These are phyloP conservation scores for Onchidella celtica DNA, from an alignment of 2,888 invertebrate species.

Conservation along the genomic window DNA sequence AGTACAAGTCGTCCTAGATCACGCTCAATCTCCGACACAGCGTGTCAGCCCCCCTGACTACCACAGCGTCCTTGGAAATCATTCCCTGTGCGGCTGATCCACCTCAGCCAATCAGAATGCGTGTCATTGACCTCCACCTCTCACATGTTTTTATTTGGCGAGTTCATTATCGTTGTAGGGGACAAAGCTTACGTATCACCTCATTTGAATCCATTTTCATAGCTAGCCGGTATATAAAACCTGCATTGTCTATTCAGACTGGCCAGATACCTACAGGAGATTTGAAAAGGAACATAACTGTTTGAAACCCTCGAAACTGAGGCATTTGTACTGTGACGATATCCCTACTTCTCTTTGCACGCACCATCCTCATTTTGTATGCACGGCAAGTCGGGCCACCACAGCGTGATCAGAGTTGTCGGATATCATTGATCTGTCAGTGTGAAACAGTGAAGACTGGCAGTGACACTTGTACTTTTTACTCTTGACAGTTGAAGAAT, in stretches of 20 bases:
- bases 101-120: slow-evolving; percentile 44
- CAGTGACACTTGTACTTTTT: not conserved
- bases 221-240: not conserved
- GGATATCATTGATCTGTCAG: not conserved
- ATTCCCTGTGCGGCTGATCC: slow-evolving; percentile 48
- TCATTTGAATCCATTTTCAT: not conserved
- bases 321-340: not conserved
- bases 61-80: slow-evolving; percentile 51
- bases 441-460: not conserved
- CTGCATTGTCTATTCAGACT: not conserved
- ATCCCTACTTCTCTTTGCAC: not conserved
- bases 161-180: not conserved
- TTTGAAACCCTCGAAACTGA: not conserved
- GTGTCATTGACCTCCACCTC: slow-evolving; percentile 38
- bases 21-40: too few relatives aligned
- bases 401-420: not conserved
- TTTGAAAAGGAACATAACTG: not conserved
- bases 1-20: too few relatives aligned
- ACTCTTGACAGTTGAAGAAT: not conserved
- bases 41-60: too few relatives aligned
- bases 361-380: slow-evolving; percentile 19
- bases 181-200: not conserved
- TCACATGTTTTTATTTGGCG: slow-evolving; percentile 8
- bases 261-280: not conserved
- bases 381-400: not conserved